Conservation (phyloP, 1,140 invertebrate genomes). For the Nebria ingens region DNA sequence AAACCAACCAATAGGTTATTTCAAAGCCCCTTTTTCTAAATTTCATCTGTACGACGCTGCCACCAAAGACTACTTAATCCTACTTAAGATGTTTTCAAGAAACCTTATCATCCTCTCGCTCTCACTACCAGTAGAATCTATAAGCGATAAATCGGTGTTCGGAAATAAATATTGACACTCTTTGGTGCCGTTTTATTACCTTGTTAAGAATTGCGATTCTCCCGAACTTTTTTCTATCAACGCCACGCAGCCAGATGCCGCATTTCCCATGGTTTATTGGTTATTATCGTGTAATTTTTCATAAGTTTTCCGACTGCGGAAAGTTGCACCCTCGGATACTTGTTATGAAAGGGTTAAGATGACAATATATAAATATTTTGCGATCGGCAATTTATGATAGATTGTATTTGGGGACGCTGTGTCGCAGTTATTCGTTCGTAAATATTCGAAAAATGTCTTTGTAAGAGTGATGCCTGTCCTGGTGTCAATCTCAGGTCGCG, state of each 20-base stretch:
- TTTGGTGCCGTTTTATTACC: no score
- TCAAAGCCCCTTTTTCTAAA: no score
- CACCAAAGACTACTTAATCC: not conserved
- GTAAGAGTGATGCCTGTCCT: not conserved
- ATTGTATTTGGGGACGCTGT: not conserved
- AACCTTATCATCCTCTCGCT: not conserved
- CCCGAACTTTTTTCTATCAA: not conserved
- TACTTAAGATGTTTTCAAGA: conserved; percentile 8
- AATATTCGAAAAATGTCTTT: not conserved
- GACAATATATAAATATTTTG: not conserved
- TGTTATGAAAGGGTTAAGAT: not conserved
- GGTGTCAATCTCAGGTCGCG: not conserved
- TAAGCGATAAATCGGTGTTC: conserved; percentile 3
- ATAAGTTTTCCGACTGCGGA: not conserved
- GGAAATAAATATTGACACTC: conserved; percentile 1
- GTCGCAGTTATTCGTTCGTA: no score
- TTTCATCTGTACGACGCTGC: not conserved
- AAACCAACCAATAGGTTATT: no score
- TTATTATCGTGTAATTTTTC: conserved; percentile 9
- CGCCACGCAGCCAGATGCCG: not conserved
- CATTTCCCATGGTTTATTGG: conserved; percentile 5
- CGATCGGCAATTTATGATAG: not conserved
- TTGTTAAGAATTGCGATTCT: no score
- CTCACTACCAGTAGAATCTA: not conserved
- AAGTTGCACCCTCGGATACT: not conserved